phyloP scores from a whole-genome alignment of 1,140 invertebrate species.

The Amyelois transitella region DNA sequence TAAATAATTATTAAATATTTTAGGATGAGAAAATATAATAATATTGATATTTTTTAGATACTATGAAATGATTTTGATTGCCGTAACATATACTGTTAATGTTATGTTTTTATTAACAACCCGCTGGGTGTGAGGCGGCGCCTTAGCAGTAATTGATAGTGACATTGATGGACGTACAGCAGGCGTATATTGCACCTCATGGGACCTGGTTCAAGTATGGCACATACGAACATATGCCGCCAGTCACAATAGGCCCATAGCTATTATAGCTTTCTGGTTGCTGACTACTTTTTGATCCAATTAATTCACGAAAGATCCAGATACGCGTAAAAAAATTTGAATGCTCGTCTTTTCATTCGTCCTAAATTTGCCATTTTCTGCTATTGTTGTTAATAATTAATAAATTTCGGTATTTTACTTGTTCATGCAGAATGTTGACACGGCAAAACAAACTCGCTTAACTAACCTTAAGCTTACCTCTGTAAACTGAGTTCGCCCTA shows the following conservation, averaged over 20 bases:
- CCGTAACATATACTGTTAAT: no score
- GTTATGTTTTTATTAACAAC: slow-evolving; percentile 21
- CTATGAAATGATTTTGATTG: no score
- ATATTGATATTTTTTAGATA: no score
- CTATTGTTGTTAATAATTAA: neutral
- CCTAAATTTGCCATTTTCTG: neutral
- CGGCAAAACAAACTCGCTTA: slow-evolving; percentile 59
- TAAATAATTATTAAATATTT: no score
- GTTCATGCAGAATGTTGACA: slow-evolving; percentile 45
- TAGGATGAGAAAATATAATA: no score
- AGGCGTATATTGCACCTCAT: slow-evolving; percentile 42
- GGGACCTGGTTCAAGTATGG: slow-evolving; percentile 23
- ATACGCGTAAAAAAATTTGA: no score
- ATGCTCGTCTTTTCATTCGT: neutral
- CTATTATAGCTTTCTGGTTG: neutral
- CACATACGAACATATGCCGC: neutral
- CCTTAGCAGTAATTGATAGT: slow-evolving; percentile 61
- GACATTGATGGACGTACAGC: slow-evolving; percentile 63
- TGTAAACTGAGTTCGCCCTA: slow-evolving; percentile 62
- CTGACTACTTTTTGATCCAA: no score
- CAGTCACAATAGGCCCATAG: neutral
- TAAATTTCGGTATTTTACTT: slow-evolving; percentile 12
- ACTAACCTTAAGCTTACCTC: slow-evolving; percentile 55
- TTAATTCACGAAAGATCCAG: no score
- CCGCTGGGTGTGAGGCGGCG: slow-evolving; percentile 22